These are phyloP conservation scores for Sturmia bella DNA, from an alignment of 2,888 invertebrate species.

Conservation along the genomic window DNA sequence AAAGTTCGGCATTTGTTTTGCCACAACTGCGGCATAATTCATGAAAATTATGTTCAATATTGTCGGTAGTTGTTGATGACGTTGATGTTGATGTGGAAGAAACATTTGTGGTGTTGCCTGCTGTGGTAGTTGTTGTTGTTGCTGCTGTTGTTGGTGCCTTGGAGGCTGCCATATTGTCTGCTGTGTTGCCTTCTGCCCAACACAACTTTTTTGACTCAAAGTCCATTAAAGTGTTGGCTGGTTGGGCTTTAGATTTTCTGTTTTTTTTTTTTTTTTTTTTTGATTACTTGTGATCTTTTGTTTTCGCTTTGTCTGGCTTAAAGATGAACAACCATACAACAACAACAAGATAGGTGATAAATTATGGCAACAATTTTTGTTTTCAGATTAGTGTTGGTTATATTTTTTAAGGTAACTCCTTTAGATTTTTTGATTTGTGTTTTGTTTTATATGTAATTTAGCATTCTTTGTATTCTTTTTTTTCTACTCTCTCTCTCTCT, in stretches of 20 bases:
- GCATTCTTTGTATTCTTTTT: constrained; percentile 18
- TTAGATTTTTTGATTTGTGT: constrained; percentile 6
- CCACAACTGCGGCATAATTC: constrained; percentile 73
- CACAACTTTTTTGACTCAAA: constrained; percentile 31
- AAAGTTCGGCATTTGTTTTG: constrained; percentile 71
- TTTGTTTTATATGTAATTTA: constrained; percentile 29
- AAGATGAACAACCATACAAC: constrained; percentile 28
- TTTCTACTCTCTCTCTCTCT: background rate
- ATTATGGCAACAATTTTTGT: constrained; percentile 38
- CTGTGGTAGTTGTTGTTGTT: constrained; percentile 29
- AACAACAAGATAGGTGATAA: constrained; percentile 49
- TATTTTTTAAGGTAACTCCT: background rate
- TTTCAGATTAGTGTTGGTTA: constrained; percentile 33
- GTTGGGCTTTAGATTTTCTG: background rate
- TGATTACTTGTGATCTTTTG: background rate
- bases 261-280: constrained; percentile 4
- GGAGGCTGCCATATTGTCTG: constrained; percentile 69
- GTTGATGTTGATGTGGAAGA: constrained; percentile 28
- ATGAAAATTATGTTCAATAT: constrained; percentile 58
- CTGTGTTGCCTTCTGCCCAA: constrained; percentile 40
- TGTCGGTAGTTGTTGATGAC: constrained; percentile 35
- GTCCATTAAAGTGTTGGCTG: constrained; percentile 25
- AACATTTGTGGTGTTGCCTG: constrained; percentile 45
- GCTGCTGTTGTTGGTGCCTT: constrained; percentile 47
- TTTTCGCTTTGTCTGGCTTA: constrained; percentile 11